Evolutionary conservation across 1,140 invertebrate species (phyloP).

Genomic region (Pemphigus obesinymphae): DNA sequence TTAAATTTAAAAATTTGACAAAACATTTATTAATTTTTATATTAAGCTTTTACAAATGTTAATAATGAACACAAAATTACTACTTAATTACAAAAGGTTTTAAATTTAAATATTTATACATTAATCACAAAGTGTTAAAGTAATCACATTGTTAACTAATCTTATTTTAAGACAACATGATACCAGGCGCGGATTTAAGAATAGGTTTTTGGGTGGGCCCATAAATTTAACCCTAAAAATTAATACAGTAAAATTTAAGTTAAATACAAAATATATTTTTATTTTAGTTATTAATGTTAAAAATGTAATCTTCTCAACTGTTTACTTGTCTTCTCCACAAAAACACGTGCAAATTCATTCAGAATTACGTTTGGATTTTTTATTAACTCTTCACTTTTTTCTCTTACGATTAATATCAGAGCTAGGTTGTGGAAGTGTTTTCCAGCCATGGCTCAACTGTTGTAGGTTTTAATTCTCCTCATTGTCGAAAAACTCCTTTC

Average conservation of each 20-base stretch:
- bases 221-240: neutral
- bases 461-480: conserved; percentile 20
- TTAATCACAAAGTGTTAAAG: too few relatives aligned
- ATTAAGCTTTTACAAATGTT: too few relatives aligned
- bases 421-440: neutral
- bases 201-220: neutral
- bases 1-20: too few relatives aligned
- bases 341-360: conserved; percentile 34
- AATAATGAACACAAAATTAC: too few relatives aligned
- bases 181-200: neutral
- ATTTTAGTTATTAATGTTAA: neutral
- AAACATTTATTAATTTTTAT: too few relatives aligned
- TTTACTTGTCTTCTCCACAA: too few relatives aligned
- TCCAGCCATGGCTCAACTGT: neutral
- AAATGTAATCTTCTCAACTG: conserved; percentile 4
- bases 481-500: too few relatives aligned
- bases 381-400: neutral
- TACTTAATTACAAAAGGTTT: too few relatives aligned
- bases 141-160: too few relatives aligned
- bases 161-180: too few relatives aligned
- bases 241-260: neutral
- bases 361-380: conserved; percentile 17
- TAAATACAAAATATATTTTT: neutral
- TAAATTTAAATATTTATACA: too few relatives aligned
- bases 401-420: neutral